Base-by-base conservation (phyloP, 1,140 invertebrate species). In the Alviniconcha marisindica region DNA sequence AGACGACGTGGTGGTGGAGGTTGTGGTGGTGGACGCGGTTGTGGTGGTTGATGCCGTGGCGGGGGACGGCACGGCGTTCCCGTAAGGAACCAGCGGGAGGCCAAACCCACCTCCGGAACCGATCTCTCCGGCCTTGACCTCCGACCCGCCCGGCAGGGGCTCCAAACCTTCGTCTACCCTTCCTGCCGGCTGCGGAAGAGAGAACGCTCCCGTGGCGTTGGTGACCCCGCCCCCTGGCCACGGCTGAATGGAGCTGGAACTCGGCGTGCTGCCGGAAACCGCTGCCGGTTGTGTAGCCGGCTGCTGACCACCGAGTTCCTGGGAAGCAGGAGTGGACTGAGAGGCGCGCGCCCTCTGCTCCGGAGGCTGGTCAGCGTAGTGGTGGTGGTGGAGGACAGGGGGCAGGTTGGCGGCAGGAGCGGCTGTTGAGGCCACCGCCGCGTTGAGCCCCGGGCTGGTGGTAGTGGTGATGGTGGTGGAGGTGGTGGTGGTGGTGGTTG, bases 1-100 rank as follows among this genome's bases (percentile, higher is more conserved):
- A 14, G 40, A 24, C 3, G 38, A 42, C 21, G 71, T 76, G 44
- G 40, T 51, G 73, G 73, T 76, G 73, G 33, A 1, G 42, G 40
- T 51, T n/a, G 73, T 51, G 10, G 44, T 31, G 24, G 44, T 31
- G 12, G 44, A n/a, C n/a, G 38, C 10, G 3, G 40, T 4, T 42
- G 71, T 44, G 3, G 40, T 24, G 14, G 38, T 31, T 28, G 73
- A 28, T 21, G 73, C 33, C 14, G 14, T 12, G 10, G 2, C 0
- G 15, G 66, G 31, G 18, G 31, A 33, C 24, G 40, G 38, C 40
- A 28, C 28, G 2, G 7, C 42, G 28, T 76, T 51, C 12, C 44
- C 42, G 18, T 76, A 51, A 12, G 73, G 73, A n/a, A 76, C 42
- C 14, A 76, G 21, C 14, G 73, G 73, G n/a, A 76, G 44, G 15